Evolutionary conservation across 2,797 vertebrate species (phyloP), one percentile per base, ranked within the genome.

Genomic region (Salarias fasciatus): DNA sequence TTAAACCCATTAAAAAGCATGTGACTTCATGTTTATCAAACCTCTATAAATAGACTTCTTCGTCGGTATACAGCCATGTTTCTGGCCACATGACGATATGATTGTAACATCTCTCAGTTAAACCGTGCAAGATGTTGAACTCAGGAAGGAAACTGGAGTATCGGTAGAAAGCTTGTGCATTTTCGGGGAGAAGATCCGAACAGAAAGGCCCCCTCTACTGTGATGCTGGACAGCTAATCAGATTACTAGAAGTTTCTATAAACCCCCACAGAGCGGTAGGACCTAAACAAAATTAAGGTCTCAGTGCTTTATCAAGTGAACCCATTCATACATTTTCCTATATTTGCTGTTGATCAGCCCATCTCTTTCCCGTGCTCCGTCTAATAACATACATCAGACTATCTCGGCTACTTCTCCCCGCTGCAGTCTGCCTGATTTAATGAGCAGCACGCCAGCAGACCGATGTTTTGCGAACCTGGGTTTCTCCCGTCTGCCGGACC

Each of bases 401-500:
- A 38, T 63, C 44, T 44, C 10, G 13, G 11, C 43, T 52, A 11
- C 36, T 9, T 35, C 65, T 49, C 31, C 46, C 33, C 65, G 33
- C 50, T 10, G n/a, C 52, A 38, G 46, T 48, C 36, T 79, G 75
- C 2, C 70, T 72, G 55, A 69, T 59, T 83, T 85, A 62, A 49
- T 72, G 46, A 58, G 30, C 53, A 43, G 13, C 63, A 48, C 5
- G 52, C 85, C 66, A 55, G 72, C 47, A 68, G 57, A 49, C 75
- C 70, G 44, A 40, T 65, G 75, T 80, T 72, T n/a, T 80, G 77
- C 80, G 78, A 84, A 76, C 38, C 76, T 9, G 45, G 49, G n/a
- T 3, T 64, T 69, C 46, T 75, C 59, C 67, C 67, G 49, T 64
- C 8, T 15, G 38, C 15, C 37, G 8, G 18, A 59, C 50, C 30